Evolutionary conservation across 1,140 invertebrate species (phyloP), one percentile per base, ranked within the genome.

Genomic region (Nasonia vitripennis): DNA sequence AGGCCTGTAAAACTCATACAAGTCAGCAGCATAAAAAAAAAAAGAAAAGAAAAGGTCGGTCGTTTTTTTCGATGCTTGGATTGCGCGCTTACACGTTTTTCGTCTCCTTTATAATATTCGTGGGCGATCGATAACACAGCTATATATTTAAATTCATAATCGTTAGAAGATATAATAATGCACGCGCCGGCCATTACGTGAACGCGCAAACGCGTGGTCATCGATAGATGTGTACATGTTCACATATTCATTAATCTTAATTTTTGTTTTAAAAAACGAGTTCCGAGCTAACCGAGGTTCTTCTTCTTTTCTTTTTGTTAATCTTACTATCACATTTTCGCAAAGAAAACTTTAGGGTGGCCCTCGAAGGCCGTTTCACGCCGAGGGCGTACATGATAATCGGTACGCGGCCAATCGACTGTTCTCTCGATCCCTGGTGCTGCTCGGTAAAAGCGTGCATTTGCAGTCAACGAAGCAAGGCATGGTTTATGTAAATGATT

Each of bases 281-380:
- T 51, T 51, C 48, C 48, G 17, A 62, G 17, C 20, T 62, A n/a
- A 62, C 17, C 17, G 55, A 62, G 20, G 1, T 37, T 37, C 10
- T 20, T 74, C n/a, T 20, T 67, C 62, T 20, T 67, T 67, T 7
- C 62, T 12, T 31, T 34, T 27, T 71, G 23, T 77, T 77, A 77
- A 77, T 51, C 41, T 77, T 48, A 48, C 20, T 77, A 77, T 77
- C 74, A 77, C 74, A 77, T 77, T 51, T 27, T 77, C 45, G 41
- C 45, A 41, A 51, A 77, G 1, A 51, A 77, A 48, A 20, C n/a
- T 45, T 62, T 77, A 10, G n/a, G 41, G 45, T 14, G 9, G 74
- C 45, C 74, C 17, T 48, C 41, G 41, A 48, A 77, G 74, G 74
- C 74, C 74, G 73, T 75, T 67, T 37, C 2, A 45, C 37, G 27